These are phyloP conservation scores for Mionectes macconnelli DNA, from an alignment of 2,113 vertebrate genomes.

Conservation along the genomic window DNA sequence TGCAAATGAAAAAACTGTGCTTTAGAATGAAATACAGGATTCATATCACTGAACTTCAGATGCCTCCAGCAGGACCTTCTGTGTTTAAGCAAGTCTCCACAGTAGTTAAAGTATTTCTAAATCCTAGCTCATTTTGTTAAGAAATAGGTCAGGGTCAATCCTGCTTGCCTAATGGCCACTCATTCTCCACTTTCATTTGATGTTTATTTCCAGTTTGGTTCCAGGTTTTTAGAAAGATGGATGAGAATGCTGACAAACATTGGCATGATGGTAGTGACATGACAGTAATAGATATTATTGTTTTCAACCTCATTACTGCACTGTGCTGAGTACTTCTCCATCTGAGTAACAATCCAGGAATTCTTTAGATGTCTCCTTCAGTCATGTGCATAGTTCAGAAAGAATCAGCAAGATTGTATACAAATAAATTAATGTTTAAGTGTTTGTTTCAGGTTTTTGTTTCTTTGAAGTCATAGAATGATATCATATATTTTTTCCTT, in stretches of 20 bases:
- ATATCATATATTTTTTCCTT: not conserved
- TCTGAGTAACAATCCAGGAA: not conserved
- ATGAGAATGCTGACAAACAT: not conserved
- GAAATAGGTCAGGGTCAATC: not conserved
- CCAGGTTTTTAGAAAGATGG: not conserved
- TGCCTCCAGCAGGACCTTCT: not conserved
- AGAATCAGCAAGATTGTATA: not conserved
- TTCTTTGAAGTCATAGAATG: not conserved
- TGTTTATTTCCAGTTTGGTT: not conserved
- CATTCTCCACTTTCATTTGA: not conserved
- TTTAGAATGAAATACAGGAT: not conserved
- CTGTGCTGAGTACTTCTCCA: not conserved
- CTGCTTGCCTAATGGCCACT: not conserved
- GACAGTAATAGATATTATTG: not conserved
- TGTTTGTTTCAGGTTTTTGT: not conserved
- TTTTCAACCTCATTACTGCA: not conserved
- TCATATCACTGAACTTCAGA: not conserved
- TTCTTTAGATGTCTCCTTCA: not conserved
- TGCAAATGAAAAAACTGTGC: not conserved
- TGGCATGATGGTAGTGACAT: not conserved
- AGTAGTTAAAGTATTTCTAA: not conserved
- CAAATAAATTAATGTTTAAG: not conserved
- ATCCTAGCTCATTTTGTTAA: not conserved
- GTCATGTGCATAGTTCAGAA: not conserved
- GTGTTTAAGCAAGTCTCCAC: not conserved